Evolutionary conservation across 2,888 invertebrate species (phyloP).

Genomic region (Tanypteryx hageni): DNA sequence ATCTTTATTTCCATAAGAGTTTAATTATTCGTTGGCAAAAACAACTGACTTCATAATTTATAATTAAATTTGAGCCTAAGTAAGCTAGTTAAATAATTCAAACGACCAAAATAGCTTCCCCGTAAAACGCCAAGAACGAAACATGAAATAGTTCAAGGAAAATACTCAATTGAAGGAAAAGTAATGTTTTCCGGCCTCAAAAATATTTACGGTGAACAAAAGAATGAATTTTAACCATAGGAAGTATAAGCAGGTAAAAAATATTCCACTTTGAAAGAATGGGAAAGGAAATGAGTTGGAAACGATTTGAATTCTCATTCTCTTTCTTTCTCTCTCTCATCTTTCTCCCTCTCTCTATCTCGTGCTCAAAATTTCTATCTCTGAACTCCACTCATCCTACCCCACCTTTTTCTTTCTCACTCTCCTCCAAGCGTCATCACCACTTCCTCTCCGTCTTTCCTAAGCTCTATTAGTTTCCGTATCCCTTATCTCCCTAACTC

Average conservation of each 20-base stretch:
- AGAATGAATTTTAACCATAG: background rate
- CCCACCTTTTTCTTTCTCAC: background rate
- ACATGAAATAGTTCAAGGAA: no score
- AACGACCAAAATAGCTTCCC: no score
- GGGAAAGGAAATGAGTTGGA: conserved; percentile 42
- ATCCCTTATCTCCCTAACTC: background rate
- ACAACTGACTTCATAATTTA: no score
- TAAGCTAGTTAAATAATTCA: no score
- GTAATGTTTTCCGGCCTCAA: no score
- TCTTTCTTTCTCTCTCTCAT: background rate
- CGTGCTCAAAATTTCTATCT: no score
- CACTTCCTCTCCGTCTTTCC: background rate
- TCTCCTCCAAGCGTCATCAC: background rate
- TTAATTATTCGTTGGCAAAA: no score
- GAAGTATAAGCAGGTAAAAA: background rate
- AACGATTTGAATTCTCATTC: conserved; percentile 19
- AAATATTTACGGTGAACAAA: no score
- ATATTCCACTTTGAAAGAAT: background rate
- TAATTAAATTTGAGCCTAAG: no score
- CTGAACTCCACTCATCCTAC: background rate
- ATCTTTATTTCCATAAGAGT: no score
- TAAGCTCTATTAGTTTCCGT: background rate
- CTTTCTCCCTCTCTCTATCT: background rate
- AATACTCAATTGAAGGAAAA: no score
- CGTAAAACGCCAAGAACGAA: no score